Evolutionary conservation across 2,113 vertebrate species (phyloP), one percentile per base, ranked within the genome.

Genomic region (Rhynchomys soricoides): DNA sequence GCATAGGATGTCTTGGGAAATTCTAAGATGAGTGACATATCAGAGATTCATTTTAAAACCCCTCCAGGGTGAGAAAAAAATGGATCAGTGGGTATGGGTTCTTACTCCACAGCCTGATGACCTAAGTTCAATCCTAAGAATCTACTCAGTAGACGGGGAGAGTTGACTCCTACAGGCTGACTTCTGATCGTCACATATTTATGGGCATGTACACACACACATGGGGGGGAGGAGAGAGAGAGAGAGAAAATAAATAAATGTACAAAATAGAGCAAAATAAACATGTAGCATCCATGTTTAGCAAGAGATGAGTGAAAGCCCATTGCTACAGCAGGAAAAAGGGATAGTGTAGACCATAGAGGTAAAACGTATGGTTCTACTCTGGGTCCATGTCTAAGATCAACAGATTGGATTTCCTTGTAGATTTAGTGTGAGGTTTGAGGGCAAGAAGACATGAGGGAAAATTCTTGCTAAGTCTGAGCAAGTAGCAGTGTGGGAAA

Each of bases 341-440:
- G 48, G 12, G 19, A 37, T 0, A 29, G 43, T 21, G 70, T 66
- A 31, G 62, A 78, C 50, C 8, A 55, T 70, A 17, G 40, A 0
- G 48, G n/a, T 66, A 45, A 75, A 62, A 86, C 4, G 40, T 34
- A 17, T 31, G 7, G 68, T 43, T n/a, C 71, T 40, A 31, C n/a
- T 90, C 85, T 90, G 31, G 62, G 59, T 83, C 89, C 31, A 7
- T 78, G 62, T 89, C 34, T 81, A 93, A 93, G 55, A 17, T 64
- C 22, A 91, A 12, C 21, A 3, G 74, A 48, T 26, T 45, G 57
- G 73, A 74, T n/a, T 94, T 91, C 48, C 29, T 79, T 40, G 37
- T 37, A 77, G 66, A 57, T 22, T 78, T 48, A 45, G 70, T 16
- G 6, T 86, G 31, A 48, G 59, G 57, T 45, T 26, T 57, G 73